Conservation (phyloP, 2,888 invertebrate species). For the Drosophila peninsularis region DNA sequence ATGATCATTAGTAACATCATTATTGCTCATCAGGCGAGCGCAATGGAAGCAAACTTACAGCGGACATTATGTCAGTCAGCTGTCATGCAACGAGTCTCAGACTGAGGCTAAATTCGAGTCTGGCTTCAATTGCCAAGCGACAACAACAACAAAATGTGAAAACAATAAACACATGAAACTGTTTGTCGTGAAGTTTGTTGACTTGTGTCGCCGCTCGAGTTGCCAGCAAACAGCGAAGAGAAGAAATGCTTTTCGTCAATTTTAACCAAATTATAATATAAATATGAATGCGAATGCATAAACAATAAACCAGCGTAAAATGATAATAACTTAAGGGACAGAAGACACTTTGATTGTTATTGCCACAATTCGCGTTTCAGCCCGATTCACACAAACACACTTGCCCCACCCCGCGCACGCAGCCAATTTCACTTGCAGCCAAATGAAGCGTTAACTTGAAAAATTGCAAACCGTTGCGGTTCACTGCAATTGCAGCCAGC, state of each 20-base stretch:
- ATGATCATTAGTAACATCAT: constrained; percentile 47
- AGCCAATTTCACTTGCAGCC: constrained; percentile 67
- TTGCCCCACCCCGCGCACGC: not conserved
- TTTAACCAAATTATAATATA: constrained; percentile 21
- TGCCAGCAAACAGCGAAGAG: constrained; percentile 55
- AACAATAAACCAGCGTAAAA: constrained; percentile 18
- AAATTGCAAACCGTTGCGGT: constrained; percentile 75
- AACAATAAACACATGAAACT: constrained; percentile 41
- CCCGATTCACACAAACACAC: constrained; percentile 5
- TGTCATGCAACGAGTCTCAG: constrained; percentile 58
- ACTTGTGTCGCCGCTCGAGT: constrained; percentile 61
- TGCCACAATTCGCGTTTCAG: constrained; percentile 13
- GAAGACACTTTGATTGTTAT: constrained; percentile 27
- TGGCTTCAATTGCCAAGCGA: constrained; percentile 53
- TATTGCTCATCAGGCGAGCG: constrained; percentile 43
- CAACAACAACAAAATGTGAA: constrained; percentile 28
- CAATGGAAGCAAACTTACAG: constrained; percentile 53
- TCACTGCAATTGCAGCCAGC: constrained; percentile 60
- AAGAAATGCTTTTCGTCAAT: constrained; percentile 20
- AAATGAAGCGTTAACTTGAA: constrained; percentile 75
- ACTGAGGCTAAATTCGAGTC: constrained; percentile 28
- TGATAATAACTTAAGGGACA: constrained; percentile 23
- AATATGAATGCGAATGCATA: constrained; percentile 4
- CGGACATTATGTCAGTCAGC: constrained; percentile 76
- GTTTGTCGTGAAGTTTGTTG: constrained; percentile 58